Base-by-base conservation (phyloP, 2,888 invertebrate genomes). In the Ceraclea dissimilis region DNA sequence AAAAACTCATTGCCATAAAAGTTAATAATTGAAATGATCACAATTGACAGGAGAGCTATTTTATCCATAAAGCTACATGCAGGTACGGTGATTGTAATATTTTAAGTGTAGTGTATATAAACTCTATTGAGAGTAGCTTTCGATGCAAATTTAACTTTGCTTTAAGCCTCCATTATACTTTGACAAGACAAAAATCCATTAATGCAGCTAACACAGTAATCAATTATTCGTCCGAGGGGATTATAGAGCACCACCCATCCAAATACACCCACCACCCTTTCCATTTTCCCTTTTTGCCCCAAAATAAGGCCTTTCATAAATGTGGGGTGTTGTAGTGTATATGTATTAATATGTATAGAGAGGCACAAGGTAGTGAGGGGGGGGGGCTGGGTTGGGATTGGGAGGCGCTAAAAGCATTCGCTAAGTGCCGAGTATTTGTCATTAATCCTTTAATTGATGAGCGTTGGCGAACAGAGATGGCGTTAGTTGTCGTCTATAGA, bases 361-460 rank as follows among this genome's bases (percentile, higher is more conserved):
- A 19, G 20, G 34, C 8, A 16, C 8, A 16, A 16, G 4, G 39
- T 49, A 39, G 51, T 47, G 21, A n/a, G 54, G 47, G 34, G 13
- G 22, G 44, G 51, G 39, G 51, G 43, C 33, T 13, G 52, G 34
- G 44, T 17, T 52, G 56, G 20, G 51, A 39, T 22, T 13, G 59
- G 22, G 49, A 31, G 49, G 50, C 34, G 56, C 61, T 62, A 62
- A 62, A 62, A 62, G 61, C 61, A 60, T 60, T 60, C 56, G 58
- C 60, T 62, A 62, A 62, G 61, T 62, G 61, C 56, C 54, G 58
- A 60, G 61, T 62, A 62, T 62, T 62, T 62, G 61, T 60, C 61
- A 60, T 59, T 62, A 62, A 62, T 62, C 61, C 61, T 62, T 62
- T 62, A 62, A 62, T 62, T 62, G 61, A 60, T 58, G 61, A 57